Percentiles rank a stretch among this genome's conserved stretches.
Evolutionary conservation across 1,140 invertebrate species (phyloP).

Genomic region (Magallana angulata): DNA sequence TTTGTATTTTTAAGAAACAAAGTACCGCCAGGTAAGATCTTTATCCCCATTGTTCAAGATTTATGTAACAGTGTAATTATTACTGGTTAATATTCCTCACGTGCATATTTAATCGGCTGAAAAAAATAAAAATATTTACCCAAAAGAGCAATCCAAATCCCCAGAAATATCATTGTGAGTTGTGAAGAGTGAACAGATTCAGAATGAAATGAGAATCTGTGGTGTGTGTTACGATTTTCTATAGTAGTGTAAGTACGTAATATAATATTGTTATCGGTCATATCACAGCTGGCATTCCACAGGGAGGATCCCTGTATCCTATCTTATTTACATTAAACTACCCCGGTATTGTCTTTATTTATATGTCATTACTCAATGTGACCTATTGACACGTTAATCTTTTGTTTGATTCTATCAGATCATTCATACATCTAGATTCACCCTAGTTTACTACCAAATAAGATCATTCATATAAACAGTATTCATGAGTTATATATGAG

Average conservation of each 20-base stretch:
- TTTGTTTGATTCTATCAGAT: neutral
- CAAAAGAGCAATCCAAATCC: neutral
- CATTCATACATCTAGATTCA: neutral
- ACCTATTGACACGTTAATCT: neutral
- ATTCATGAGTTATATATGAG: too few species aligned
- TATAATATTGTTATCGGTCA: neutral
- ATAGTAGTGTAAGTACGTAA: neutral
- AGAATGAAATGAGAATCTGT: too few species aligned
- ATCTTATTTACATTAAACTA: neutral
- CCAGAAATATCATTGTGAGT: too few species aligned
- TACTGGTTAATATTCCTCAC: too few species aligned
- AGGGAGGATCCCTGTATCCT: neutral
- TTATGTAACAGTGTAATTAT: too few species aligned
- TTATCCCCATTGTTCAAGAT: too few species aligned
- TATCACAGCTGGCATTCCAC: neutral
- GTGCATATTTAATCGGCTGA: too few species aligned
- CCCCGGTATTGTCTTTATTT: neutral
- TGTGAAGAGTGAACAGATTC: too few species aligned
- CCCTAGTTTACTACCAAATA: too few species aligned
- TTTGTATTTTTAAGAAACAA: too few species aligned
- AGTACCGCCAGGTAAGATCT: too few species aligned
- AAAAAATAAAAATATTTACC: neutral
- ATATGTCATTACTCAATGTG: constrained; percentile 6
- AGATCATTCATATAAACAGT: too few species aligned
- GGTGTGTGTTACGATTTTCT: neutral